A percentile compares a stretch with the other conserved stretches of the same genome.
These are phyloP conservation scores for Trichogramma pretiosum DNA, from an alignment of 1,140 invertebrate genomes.

Conservation along the genomic window DNA sequence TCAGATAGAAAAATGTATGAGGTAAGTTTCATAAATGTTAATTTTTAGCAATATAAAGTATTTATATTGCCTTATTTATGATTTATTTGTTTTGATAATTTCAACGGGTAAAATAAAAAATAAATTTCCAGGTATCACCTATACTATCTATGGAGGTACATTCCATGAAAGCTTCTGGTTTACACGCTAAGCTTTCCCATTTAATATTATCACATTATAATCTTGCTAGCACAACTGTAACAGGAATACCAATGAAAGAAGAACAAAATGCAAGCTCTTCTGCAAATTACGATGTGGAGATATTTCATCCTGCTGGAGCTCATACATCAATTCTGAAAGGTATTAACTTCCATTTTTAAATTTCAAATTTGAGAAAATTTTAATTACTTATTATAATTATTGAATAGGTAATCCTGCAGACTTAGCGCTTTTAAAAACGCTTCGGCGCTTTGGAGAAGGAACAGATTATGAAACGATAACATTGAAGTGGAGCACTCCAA, in stretches of 20 bases:
- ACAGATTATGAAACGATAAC: conserved; percentile 69
- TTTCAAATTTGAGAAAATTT: not conserved
- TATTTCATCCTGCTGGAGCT: conserved; percentile 78
- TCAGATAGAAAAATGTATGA: conserved; percentile 57
- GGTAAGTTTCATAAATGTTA: conserved; percentile 46
- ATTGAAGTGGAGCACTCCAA: conserved; percentile 91
- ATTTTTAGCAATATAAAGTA: not conserved
- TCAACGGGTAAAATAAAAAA: conserved; percentile 10
- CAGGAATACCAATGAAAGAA: conserved; percentile 98
- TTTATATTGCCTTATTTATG: not conserved
- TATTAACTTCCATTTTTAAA: conserved; percentile 15
- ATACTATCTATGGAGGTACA: conserved; percentile 60
- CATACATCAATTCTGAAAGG: conserved; percentile 70
- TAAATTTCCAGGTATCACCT: conserved; percentile 50
- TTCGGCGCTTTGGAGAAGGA: conserved; percentile 50
- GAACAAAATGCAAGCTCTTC: conserved; percentile 97
- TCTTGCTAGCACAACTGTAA: conserved; percentile 91
- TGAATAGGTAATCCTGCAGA: conserved; percentile 38
- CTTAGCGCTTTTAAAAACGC: conserved; percentile 38
- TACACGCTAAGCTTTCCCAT: conserved; percentile 57
- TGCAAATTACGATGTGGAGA: conserved; percentile 96
- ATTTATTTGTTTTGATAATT: conserved; percentile 6
- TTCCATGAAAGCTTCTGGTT: conserved; percentile 56
- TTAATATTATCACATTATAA: conserved; percentile 79
- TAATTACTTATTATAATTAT: not conserved